A percentile compares a stretch with the other conserved stretches of the same genome.
These are phyloP conservation scores for Rhynchomys soricoides DNA, from an alignment of 2,113 vertebrate genomes.

Conservation along the genomic window DNA sequence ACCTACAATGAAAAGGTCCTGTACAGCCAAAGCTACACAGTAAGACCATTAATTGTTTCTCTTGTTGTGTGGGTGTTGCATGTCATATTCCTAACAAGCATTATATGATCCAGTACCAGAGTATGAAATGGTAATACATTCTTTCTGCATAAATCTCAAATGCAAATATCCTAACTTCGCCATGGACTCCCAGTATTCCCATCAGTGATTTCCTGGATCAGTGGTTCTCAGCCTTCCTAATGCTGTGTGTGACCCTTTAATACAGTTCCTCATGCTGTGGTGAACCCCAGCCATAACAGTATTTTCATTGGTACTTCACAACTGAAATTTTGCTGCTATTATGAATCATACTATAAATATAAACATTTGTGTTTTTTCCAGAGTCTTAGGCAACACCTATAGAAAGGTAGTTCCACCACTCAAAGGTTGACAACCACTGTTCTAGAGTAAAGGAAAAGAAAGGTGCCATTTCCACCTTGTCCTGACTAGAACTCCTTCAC, in stretches of 20 bases:
- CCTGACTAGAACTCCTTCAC: too few relatives aligned
- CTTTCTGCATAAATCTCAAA: not conserved
- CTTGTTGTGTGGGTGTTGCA: not conserved
- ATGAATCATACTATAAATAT: not conserved
- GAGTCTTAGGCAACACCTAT: not conserved
- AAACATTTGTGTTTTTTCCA: not conserved
- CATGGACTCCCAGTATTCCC: too few relatives aligned
- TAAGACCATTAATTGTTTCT: not conserved
- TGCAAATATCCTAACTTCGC: not conserved
- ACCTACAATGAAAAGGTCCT: too few relatives aligned
- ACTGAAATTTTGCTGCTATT: not conserved
- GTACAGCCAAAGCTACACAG: not conserved
- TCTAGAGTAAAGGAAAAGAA: not conserved
- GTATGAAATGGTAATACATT: not conserved
- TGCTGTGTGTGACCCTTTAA: not conserved
- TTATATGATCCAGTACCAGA: not conserved
- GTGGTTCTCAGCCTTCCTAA: not conserved
- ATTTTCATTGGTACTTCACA: not conserved
- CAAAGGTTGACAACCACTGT: not conserved
- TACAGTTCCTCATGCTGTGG: not conserved
- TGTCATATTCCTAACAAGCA: not conserved
- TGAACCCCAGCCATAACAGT: not conserved
- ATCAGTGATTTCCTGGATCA: conserved; percentile 47
- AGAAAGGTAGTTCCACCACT: not conserved
- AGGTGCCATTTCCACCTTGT: not conserved